Conservation (phyloP, 2,888 invertebrate species). For the Steromphala cineraria region DNA sequence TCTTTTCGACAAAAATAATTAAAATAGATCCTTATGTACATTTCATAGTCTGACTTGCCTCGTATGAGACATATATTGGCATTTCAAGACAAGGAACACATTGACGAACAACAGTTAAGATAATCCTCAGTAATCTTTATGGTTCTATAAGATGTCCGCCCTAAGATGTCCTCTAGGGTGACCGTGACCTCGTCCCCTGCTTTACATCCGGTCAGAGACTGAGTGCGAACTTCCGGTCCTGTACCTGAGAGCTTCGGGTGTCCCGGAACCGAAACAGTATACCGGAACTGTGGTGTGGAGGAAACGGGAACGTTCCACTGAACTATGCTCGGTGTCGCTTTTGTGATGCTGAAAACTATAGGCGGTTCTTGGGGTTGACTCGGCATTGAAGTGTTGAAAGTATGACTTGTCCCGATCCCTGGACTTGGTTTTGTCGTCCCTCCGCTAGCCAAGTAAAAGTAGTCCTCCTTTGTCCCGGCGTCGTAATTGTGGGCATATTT, state of each 20-base stretch:
- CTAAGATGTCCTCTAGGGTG: background rate
- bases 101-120: background rate
- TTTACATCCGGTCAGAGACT: background rate
- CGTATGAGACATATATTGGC: too few relatives aligned
- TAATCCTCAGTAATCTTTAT: background rate
- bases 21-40: too few relatives aligned
- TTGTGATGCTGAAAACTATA: constrained; percentile 34
- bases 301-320: constrained; percentile 41
- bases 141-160: background rate
- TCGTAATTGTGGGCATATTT: constrained; percentile 41
- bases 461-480: constrained; percentile 34
- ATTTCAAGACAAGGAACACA: too few relatives aligned
- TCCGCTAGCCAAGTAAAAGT: constrained; percentile 46
- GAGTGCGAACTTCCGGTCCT: background rate
- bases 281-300: constrained; percentile 48
- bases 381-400: constrained; percentile 18
- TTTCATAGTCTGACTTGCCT: too few relatives aligned
- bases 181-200: background rate
- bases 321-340: constrained; percentile 29
- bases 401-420: constrained; percentile 31
- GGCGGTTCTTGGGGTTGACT: constrained; percentile 36
- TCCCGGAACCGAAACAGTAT: constrained; percentile 37
- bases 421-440: constrained; percentile 43
- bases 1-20: too few relatives aligned
- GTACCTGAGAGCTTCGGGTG: background rate